phyloP scores from a whole-genome alignment of 2,797 vertebrate species.

The Peromyscus nudipes region DNA sequence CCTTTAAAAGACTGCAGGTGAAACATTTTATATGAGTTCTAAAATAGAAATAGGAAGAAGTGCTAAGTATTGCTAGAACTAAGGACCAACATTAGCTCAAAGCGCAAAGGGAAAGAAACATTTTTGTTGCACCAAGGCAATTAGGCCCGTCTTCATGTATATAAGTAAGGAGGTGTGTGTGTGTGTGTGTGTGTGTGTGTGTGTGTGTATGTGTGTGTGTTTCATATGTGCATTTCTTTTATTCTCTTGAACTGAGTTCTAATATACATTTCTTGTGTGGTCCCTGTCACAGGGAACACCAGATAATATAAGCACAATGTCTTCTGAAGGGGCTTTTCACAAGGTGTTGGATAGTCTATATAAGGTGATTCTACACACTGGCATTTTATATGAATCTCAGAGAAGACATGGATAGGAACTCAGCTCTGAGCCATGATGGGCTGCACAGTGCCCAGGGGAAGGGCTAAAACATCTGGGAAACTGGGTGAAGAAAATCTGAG shows the following conservation, averaged over 20 bases:
- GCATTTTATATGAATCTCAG: neutral
- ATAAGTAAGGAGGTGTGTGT: neutral
- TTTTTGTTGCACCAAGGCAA: slow-evolving; percentile 41
- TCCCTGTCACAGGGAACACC: neutral
- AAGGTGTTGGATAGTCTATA: neutral
- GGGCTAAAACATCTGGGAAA: neutral
- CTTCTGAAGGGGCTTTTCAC: neutral
- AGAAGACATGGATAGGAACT: neutral
- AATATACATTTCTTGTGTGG: neutral
- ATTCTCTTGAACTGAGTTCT: slow-evolving; percentile 22
- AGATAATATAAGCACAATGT: neutral
- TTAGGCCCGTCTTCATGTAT: neutral
- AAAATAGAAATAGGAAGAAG: slow-evolving; percentile 32
- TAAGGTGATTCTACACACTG: neutral
- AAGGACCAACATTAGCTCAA: slow-evolving; percentile 44
- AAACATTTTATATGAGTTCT: slow-evolving; percentile 26
- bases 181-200: neutral
- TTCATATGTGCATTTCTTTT: neutral
- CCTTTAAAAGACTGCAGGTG: slow-evolving; percentile 51
- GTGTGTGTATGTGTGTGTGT: neutral
- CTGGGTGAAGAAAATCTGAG: neutral
- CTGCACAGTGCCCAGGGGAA: neutral
- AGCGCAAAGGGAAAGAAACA: neutral
- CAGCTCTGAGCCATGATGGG: neutral
- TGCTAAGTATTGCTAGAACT: neutral